Evolutionary conservation across 2,797 vertebrate species (phyloP).

Genomic region (Sibirionetta formosa): DNA sequence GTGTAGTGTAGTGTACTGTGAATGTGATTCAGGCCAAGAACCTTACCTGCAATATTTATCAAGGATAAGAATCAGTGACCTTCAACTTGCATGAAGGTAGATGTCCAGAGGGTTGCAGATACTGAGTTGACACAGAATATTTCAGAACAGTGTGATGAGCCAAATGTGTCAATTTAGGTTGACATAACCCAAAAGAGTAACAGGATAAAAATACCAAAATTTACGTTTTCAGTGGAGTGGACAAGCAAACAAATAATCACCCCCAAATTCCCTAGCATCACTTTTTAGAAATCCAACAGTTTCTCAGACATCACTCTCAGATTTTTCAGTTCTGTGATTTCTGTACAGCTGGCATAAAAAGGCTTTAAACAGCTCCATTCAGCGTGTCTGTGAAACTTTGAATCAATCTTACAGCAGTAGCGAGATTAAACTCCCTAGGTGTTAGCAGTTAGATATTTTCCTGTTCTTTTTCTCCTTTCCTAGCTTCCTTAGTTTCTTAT

Average conservation of each 20-base stretch:
- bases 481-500: neutral
- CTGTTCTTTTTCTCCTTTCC: neutral
- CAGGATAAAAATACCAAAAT: neutral
- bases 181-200: neutral
- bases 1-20: neutral
- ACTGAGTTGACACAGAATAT: neutral
- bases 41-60: neutral
- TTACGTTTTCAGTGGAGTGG: neutral
- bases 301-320: neutral
- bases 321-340: neutral
- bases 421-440: neutral
- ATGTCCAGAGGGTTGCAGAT: neutral
- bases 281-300: neutral
- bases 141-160: neutral
- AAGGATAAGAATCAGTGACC: neutral
- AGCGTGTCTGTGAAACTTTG: neutral
- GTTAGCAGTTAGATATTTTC: neutral
- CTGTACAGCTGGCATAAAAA: neutral
- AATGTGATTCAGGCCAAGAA: neutral
- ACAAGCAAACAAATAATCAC: rapidly evolving
- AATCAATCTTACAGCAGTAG: neutral
- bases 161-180: neutral
- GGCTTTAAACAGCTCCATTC: neutral
- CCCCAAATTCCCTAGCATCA: neutral
- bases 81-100: neutral